Evolutionary conservation across 1,140 invertebrate genomes (phyloP).

Genomic region (Lasaia peninsularis): DNA sequence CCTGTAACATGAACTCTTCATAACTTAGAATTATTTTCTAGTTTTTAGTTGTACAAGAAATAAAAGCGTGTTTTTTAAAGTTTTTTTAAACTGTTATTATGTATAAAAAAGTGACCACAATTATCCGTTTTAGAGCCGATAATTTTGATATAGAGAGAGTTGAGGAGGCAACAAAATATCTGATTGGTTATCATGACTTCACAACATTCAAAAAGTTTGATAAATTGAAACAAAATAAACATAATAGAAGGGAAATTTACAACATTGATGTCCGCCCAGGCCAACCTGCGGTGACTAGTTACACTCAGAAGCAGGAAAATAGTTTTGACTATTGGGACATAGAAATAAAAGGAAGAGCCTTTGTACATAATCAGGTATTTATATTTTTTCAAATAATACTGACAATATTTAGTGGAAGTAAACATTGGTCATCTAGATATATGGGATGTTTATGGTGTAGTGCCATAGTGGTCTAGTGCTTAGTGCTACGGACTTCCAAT

Average conservation of each 20-base stretch:
- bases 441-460: too few relatives aligned
- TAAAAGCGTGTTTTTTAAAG: too few relatives aligned
- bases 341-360: slow-evolving; percentile 79
- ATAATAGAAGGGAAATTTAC: slow-evolving; percentile 72
- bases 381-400: not conserved
- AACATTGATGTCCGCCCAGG: slow-evolving; percentile 73
- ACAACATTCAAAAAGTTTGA: slow-evolving; percentile 79
- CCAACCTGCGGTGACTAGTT: slow-evolving; percentile 56
- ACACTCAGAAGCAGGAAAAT: slow-evolving; percentile 44
- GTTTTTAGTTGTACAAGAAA: too few relatives aligned
- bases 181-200: slow-evolving; percentile 83
- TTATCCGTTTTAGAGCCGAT: slow-evolving; percentile 48
- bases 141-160: slow-evolving; percentile 80
- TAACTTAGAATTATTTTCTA: too few relatives aligned
- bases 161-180: slow-evolving; percentile 75
- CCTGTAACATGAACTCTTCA: too few relatives aligned
- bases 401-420: not conserved
- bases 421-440: too few relatives aligned
- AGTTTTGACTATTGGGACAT: slow-evolving; percentile 83
- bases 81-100: too few relatives aligned
- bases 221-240: slow-evolving; percentile 59
- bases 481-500: too few relatives aligned
- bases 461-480: too few relatives aligned
- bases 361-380: slow-evolving; percentile 85
- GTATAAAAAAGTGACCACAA: too few relatives aligned